phyloP scores from a whole-genome alignment of 2,888 invertebrate species.

The Ormyrus rosae region DNA sequence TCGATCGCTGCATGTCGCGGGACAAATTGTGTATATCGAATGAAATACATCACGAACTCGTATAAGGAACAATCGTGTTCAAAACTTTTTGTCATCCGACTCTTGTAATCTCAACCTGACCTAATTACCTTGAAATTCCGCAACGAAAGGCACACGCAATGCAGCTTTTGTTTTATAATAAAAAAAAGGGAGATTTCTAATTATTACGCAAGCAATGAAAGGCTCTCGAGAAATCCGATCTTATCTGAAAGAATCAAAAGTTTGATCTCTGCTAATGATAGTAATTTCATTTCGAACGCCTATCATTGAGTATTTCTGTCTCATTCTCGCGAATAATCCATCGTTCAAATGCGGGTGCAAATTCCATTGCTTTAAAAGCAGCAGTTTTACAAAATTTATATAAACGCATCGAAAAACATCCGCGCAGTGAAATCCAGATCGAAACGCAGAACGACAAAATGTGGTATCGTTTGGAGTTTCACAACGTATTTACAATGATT shows the following conservation, averaged over 20 bases:
- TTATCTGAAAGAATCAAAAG: conserved; percentile 7
- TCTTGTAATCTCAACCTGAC: background rate
- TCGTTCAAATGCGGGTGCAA: too few species aligned
- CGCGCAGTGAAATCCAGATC: too few species aligned
- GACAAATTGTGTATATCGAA: too few species aligned
- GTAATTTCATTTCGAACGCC: background rate
- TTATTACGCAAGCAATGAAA: background rate
- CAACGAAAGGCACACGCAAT: background rate
- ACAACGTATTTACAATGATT: too few species aligned
- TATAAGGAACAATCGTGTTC: too few species aligned
- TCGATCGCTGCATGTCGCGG: too few species aligned
- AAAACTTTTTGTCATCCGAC: background rate
- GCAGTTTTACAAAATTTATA: too few species aligned
- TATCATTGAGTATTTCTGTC: background rate
- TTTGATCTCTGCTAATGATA: background rate
- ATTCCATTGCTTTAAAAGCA: too few species aligned
- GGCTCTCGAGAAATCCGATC: background rate
- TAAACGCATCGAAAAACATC: too few species aligned
- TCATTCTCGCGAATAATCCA: background rate
- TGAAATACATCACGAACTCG: too few species aligned
- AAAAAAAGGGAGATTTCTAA: background rate
- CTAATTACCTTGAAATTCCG: background rate
- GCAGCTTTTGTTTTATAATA: background rate
- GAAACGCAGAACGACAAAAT: too few species aligned
- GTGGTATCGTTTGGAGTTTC: too few species aligned